Percentiles rank a stretch among this genome's conserved stretches.
phyloP scores from a whole-genome alignment of 2,888 invertebrate species.

The Tanypteryx hageni region DNA sequence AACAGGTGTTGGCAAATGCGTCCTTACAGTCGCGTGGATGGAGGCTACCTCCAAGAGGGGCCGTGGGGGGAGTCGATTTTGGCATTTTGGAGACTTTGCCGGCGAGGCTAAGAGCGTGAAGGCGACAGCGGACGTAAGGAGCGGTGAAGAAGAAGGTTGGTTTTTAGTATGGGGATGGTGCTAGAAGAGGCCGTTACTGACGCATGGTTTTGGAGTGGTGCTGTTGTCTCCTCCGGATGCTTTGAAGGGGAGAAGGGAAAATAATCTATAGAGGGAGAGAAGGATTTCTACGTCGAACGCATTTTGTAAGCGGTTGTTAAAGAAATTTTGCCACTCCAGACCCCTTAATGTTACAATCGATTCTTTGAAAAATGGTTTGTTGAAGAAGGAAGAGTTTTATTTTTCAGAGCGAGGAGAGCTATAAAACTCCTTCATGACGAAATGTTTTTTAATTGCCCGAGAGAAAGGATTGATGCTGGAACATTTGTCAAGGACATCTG shows the following conservation, averaged over 20 bases:
- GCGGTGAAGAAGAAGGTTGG: not conserved
- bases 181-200: not conserved
- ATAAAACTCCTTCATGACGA: not conserved
- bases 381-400: not conserved
- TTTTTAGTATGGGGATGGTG: not conserved
- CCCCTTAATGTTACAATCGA: not conserved
- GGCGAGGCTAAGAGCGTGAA: not conserved
- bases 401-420: not conserved
- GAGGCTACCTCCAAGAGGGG: too few relatives aligned
- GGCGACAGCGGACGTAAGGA: not conserved
- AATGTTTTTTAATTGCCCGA: not conserved
- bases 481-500: slow-evolving; percentile 9
- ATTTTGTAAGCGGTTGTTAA: not conserved
- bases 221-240: not conserved
- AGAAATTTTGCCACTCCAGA: not conserved
- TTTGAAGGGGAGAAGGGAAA: not conserved
- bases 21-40: not conserved
- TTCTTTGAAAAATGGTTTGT: not conserved
- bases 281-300: not conserved
- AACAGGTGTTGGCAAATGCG: slow-evolving; percentile 17
- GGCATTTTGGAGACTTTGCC: not conserved
- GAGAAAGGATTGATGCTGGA: slow-evolving; percentile 21
- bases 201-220: not conserved
- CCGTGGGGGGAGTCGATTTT: too few relatives aligned
- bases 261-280: not conserved